These are phyloP conservation scores for Pitangus sulphuratus DNA, from an alignment of 2,797 vertebrate genomes.

Conservation along the genomic window DNA sequence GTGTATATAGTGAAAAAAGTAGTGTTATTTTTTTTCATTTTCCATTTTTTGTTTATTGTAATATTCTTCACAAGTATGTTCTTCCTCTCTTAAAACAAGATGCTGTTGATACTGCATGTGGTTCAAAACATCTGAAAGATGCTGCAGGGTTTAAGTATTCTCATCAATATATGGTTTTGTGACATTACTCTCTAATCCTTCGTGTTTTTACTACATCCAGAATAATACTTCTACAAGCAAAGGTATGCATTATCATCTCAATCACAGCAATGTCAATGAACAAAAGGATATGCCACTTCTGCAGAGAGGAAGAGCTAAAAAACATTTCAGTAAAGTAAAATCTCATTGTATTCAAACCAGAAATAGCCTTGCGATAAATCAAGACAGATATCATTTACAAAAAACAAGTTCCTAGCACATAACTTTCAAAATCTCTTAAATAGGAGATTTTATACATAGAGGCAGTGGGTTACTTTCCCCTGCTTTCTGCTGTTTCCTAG, in stretches of 20 bases:
- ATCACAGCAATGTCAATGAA: neutral
- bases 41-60: constrained; percentile 46
- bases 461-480: neutral
- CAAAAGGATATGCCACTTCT: neutral
- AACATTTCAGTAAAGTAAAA: neutral
- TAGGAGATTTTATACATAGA: neutral
- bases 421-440: neutral
- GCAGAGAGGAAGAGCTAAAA: neutral
- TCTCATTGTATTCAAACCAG: neutral
- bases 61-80: neutral
- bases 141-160: neutral
- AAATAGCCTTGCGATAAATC: neutral
- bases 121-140: neutral
- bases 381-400: neutral
- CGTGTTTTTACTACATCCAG: neutral
- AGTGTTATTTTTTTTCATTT: neutral
- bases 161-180: constrained; percentile 46
- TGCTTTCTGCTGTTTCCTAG: neutral
- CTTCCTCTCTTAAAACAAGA: neutral
- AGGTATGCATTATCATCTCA: neutral
- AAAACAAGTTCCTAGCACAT: neutral
- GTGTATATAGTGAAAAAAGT: neutral
- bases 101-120: neutral
- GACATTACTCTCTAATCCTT: constrained; percentile 2
- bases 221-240: neutral